These are phyloP conservation scores for Dendrophyllia cribrosa DNA, from an alignment of 64 coral and sea anemone genomes.

Conservation along the genomic window DNA sequence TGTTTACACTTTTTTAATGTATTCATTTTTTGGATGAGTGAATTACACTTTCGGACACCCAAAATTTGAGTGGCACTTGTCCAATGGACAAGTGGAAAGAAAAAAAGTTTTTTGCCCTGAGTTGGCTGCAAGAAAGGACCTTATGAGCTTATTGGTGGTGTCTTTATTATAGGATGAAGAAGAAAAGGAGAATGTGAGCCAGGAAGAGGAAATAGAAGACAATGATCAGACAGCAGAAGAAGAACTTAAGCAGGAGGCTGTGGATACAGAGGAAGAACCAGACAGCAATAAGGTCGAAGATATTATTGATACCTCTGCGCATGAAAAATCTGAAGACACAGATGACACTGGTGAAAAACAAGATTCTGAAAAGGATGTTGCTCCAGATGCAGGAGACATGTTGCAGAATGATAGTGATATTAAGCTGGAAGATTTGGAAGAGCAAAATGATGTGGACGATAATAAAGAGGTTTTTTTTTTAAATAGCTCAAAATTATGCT, in stretches of 20 bases:
- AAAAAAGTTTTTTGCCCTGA: too few relatives aligned
- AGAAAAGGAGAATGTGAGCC: constrained; percentile 23
- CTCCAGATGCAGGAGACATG: constrained; percentile 24
- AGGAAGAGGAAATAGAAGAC: not conserved
- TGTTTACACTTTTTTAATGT: too few relatives aligned
- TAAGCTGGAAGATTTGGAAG: constrained; percentile 67
- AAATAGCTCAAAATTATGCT: not conserved
- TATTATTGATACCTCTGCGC: constrained; percentile 3
- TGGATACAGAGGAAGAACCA: constrained; percentile 2
- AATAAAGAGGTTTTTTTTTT: not conserved
- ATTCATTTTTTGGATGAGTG: too few relatives aligned
- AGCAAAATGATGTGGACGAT: not conserved
- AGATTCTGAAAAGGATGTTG: constrained; percentile 15
- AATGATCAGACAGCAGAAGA: not conserved
- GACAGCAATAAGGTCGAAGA: constrained; percentile 45
- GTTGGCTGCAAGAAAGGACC: too few relatives aligned
- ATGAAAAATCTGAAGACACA: constrained; percentile 24
- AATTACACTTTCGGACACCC: too few relatives aligned
- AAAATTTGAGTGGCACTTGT: too few relatives aligned
- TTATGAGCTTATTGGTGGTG: not conserved
- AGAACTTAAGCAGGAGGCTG: not conserved
- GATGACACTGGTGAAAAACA: constrained; percentile 16
- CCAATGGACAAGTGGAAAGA: too few relatives aligned
- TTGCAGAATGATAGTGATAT: constrained; percentile 29
- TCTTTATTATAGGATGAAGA: constrained; percentile 65